These are phyloP conservation scores for Trichacis sp. DNA, from an alignment of 2,888 invertebrate species.

Conservation along the genomic window DNA sequence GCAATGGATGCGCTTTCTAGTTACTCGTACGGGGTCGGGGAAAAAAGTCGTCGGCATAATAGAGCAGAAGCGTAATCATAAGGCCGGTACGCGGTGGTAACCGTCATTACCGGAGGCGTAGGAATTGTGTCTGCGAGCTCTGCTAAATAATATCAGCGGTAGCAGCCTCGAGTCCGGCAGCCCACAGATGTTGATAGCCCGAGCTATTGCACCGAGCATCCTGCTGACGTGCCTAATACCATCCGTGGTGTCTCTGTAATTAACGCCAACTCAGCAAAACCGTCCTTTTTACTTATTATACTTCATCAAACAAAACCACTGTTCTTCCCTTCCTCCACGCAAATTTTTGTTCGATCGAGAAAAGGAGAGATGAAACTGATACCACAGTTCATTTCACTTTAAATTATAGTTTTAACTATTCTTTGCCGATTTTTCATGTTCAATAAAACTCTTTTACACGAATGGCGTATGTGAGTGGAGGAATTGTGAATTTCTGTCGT, in stretches of 20 bases:
- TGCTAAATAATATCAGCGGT: conserved; percentile 27
- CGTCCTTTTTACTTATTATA: neutral
- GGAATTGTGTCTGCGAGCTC: conserved; percentile 51
- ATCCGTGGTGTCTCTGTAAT: conserved; percentile 26
- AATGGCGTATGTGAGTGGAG: no score
- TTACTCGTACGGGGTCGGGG: neutral
- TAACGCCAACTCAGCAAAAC: conserved; percentile 21
- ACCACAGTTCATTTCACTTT: no score
- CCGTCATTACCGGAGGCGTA: conserved; percentile 50
- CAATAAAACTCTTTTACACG: no score
- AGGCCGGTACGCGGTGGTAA: conserved; percentile 51
- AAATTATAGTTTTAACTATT: no score
- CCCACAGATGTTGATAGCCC: conserved; percentile 7
- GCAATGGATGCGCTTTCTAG: conserved; percentile 3
- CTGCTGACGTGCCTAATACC: conserved; percentile 13
- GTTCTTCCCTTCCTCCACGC: neutral
- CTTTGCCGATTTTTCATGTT: no score
- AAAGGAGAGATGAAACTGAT: no score
- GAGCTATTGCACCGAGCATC: neutral
- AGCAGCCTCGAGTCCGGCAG: conserved; percentile 12
- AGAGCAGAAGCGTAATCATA: conserved; percentile 60
- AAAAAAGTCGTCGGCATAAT: conserved; percentile 47
- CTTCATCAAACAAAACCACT: neutral
- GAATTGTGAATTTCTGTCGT: no score
- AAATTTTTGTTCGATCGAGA: no score